Conservation (phyloP, 2,888 invertebrate species). For the Tenthredo scrophulariae region DNA sequence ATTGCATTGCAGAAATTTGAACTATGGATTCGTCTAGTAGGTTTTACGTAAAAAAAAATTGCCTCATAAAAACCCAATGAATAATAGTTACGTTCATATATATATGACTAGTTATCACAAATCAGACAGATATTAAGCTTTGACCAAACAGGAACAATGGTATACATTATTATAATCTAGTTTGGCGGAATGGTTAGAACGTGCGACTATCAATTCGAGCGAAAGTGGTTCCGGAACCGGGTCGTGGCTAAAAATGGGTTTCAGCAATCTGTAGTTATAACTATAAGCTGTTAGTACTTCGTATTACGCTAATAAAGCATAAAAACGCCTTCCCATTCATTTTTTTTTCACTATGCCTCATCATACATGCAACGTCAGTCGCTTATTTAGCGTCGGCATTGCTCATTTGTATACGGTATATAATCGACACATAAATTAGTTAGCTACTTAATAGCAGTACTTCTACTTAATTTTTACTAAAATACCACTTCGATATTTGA, state of each 20-base stretch:
- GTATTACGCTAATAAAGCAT: background rate
- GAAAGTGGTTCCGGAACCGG: background rate
- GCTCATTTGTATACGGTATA: background rate
- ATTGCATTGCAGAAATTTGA: background rate
- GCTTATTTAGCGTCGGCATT: background rate
- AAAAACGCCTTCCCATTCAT: background rate
- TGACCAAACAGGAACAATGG: background rate
- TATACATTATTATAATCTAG: background rate
- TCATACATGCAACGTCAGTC: background rate
- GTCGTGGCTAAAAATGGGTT: slow-evolving; percentile 4
- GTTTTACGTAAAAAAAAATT: background rate
- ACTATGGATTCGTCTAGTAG: background rate
- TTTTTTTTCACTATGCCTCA: background rate
- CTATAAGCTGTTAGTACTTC: background rate
- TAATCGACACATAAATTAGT: background rate
- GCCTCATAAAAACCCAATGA: background rate
- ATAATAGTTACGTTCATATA: background rate
- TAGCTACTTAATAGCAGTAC: background rate
- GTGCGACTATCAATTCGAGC: background rate
- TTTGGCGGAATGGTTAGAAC: background rate
- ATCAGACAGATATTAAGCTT: background rate
- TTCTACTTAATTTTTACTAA: background rate
- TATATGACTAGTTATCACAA: background rate
- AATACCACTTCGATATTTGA: background rate
- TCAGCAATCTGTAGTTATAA: background rate